phyloP scores from a whole-genome alignment of 2,888 invertebrate genomes.

The Trisateles emortualis region DNA sequence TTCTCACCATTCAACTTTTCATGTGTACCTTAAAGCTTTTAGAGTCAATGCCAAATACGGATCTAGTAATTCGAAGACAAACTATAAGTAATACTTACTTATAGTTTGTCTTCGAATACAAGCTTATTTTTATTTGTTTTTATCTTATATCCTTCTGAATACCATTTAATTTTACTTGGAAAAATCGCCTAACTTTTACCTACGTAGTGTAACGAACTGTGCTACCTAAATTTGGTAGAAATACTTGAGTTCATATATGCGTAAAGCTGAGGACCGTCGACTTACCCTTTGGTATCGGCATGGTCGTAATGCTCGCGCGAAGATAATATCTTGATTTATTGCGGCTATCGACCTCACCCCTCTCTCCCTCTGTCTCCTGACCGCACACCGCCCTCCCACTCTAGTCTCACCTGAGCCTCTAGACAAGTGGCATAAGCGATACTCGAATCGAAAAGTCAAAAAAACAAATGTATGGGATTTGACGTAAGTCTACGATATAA shows the following conservation, averaged over 20 bases:
- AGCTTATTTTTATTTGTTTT: no score
- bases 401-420: slow-evolving; percentile 61
- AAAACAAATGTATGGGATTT: no score
- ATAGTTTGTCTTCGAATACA: no score
- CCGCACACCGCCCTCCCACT: slow-evolving; percentile 33
- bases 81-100: no score
- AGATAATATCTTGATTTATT: slow-evolving; percentile 85
- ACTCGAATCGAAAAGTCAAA: no score
- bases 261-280: slow-evolving; percentile 57
- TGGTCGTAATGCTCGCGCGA: slow-evolving; percentile 71
- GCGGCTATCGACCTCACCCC: slow-evolving; percentile 71
- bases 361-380: slow-evolving; percentile 33
- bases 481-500: no score
- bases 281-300: slow-evolving; percentile 76
- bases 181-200: no score
- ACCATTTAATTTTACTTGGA: no score
- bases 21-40: not conserved
- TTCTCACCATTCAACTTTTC: not conserved
- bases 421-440: no score
- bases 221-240: slow-evolving; percentile 14
- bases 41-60: no score
- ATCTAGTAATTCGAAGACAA: no score
- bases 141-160: no score
- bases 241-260: slow-evolving; percentile 33
- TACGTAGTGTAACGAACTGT: not conserved